phyloP scores from a whole-genome alignment of 1,140 invertebrate species.

The Panulirus ornatus region DNA sequence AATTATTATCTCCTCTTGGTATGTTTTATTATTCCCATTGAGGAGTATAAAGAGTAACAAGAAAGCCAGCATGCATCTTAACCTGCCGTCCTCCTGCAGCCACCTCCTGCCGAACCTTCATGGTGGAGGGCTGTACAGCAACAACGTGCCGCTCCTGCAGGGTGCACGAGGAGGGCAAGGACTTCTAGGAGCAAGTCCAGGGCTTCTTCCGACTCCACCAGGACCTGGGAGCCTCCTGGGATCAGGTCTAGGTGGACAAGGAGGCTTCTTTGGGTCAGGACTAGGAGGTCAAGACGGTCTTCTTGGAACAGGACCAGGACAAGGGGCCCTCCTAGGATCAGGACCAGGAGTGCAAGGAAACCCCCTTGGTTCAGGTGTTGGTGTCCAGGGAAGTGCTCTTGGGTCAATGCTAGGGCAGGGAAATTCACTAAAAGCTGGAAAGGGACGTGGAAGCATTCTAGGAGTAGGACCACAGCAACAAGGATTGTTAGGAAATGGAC shows the following conservation, averaged over 20 bases:
- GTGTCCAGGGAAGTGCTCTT: conserved; percentile 1
- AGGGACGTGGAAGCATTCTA: background rate
- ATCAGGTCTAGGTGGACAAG: conserved; percentile 15
- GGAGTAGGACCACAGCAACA: background rate
- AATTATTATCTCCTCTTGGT: conserved; percentile 53
- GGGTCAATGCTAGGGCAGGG: conserved; percentile 31
- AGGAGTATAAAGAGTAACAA: conserved; percentile 45
- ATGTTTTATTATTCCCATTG: conserved; percentile 32
- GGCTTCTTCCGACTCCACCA: conserved; percentile 55
- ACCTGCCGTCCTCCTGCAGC: conserved; percentile 67
- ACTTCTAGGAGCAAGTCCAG: conserved; percentile 56
- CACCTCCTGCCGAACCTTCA: conserved; percentile 62
- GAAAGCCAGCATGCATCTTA: conserved; percentile 58
- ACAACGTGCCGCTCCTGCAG: conserved; percentile 61
- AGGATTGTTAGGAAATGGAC: background rate
- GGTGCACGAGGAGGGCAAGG: conserved; percentile 58
- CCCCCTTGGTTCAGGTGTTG: background rate
- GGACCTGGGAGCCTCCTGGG: conserved; percentile 39
- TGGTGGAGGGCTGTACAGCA: conserved; percentile 48
- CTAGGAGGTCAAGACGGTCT: background rate
- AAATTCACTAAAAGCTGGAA: background rate
- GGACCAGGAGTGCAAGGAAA: conserved; percentile 39
- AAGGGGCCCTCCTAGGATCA: conserved; percentile 43
- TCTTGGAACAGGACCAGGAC: conserved; percentile 28
- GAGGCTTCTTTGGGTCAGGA: conserved; percentile 32